Conservation (phyloP, 2,888 invertebrate species). For the Limnephilus marmoratus region DNA sequence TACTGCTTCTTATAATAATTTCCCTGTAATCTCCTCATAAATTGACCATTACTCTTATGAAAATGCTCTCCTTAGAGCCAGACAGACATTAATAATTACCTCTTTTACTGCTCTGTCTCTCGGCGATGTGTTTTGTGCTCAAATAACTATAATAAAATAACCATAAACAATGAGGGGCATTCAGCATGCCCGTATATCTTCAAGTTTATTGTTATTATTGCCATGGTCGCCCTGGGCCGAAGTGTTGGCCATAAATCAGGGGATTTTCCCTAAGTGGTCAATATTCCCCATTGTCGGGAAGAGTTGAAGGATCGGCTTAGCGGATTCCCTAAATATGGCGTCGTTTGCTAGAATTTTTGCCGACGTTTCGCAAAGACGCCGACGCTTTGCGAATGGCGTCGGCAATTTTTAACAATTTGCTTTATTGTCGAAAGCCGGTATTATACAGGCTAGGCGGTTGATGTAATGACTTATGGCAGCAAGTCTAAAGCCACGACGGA, state of each 20-base stretch:
- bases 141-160: conserved; percentile 47
- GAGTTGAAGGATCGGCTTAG: conserved; percentile 44
- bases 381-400: conserved; percentile 7
- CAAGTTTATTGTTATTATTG: conserved; percentile 52
- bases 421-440: conserved; percentile 36
- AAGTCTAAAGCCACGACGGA: neutral
- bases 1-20: neutral
- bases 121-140: neutral
- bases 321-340: conserved; percentile 42
- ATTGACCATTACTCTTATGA: neutral
- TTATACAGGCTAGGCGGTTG: neutral
- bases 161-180: conserved; percentile 41
- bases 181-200: conserved; percentile 36
- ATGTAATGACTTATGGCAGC: neutral
- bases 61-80: neutral
- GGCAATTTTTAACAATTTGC: conserved; percentile 50
- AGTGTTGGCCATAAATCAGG: conserved; percentile 60
- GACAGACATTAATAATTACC: neutral
- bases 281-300: conserved; percentile 58
- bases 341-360: conserved; percentile 48
- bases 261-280: conserved; percentile 64
- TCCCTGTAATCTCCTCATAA: neutral
- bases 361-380: neutral
- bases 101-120: neutral
- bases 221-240: conserved; percentile 43